Conservation (phyloP, 2,797 vertebrate genomes). For the Gobionotothen gibberifrons region DNA sequence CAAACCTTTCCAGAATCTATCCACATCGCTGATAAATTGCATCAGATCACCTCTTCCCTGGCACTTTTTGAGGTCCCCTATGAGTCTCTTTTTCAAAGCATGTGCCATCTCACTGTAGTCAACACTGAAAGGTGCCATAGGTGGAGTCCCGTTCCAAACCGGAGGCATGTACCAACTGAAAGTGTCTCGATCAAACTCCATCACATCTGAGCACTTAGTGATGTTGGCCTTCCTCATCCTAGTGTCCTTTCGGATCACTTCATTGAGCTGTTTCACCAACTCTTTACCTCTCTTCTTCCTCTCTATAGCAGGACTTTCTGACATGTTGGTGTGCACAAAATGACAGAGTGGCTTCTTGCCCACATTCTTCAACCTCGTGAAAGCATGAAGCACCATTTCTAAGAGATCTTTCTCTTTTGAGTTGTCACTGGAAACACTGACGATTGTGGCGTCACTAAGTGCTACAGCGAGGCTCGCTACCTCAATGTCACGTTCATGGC, state of each 20-base stretch:
- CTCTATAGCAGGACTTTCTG: conserved; percentile 38
- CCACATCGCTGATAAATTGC: conserved; percentile 68
- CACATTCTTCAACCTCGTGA: conserved; percentile 65
- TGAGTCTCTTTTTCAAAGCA: conserved; percentile 75
- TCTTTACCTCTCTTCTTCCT: conserved; percentile 46
- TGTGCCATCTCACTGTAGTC: conserved; percentile 75
- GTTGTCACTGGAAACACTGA: conserved; percentile 70
- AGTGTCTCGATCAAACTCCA: conserved; percentile 71
- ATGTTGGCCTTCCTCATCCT: conserved; percentile 47
- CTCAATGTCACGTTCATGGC: conserved; percentile 75
- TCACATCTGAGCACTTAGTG: conserved; percentile 64
- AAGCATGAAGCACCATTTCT: conserved; percentile 70
- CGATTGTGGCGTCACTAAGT: conserved; percentile 73
- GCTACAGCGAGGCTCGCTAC: conserved; percentile 76
- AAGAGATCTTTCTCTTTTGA: conserved; percentile 68
- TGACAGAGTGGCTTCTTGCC: conserved; percentile 71
- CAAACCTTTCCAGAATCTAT: conserved; percentile 68
- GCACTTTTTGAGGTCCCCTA: conserved; percentile 66
- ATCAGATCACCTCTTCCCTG: conserved; percentile 57
- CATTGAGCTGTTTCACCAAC: conserved; percentile 46
- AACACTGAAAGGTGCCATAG: conserved; percentile 77
- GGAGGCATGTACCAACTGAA: conserved; percentile 76
- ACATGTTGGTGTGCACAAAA: conserved; percentile 74
- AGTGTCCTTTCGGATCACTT: conserved; percentile 47
- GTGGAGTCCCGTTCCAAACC: conserved; percentile 78